Base-by-base conservation (phyloP, 2,888 invertebrate species). In the Cheilosia pagana region DNA sequence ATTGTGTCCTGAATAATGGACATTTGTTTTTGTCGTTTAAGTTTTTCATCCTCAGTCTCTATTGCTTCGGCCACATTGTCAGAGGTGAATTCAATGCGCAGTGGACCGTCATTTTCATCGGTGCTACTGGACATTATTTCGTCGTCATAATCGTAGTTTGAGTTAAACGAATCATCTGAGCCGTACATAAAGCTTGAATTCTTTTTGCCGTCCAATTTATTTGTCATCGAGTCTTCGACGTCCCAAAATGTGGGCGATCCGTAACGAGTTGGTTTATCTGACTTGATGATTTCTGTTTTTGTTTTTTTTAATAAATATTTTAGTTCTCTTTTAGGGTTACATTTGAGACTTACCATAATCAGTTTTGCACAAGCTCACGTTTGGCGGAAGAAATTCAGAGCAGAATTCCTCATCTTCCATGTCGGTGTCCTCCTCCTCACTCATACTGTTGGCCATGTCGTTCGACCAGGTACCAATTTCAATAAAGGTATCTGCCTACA, bases 381-480 rank as follows among this genome's bases (percentile, higher is more conserved):
- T 95, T 0, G 94, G 92, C 0, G 95, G 95, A n/a, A 95, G 89
- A 0, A 94, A 93, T 0, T 93, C 93, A 88, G 93, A 88, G 62
- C 91, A 91, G 41, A 92, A 93, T 55, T 93, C 93, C 48, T 92
- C 93, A 0, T 93, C 94, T 55, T 89, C 89, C 52, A 88, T 88
- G 10, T 89, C 88, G 0, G 90, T 88, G 14, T 88, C 88, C 23
- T 87, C 88, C 23, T 87, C 88, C 39, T 87, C 86, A 28, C 71
- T 86, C 2, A 93, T 92, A 0, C 93, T 92, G 0, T 94, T 93
- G 0, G 96, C 96, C 97, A 97, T 97, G 67, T 97, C 97, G 90
- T 97, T 98, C 0, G 96, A 96, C 98, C 98, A 98, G 0, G 95
- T 97, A 8, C 97, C 98, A 59, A 98, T 97, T 91, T 97, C 97